phyloP scores from a whole-genome alignment of 2,113 vertebrate species.

The Herpetotheres cachinnans region DNA sequence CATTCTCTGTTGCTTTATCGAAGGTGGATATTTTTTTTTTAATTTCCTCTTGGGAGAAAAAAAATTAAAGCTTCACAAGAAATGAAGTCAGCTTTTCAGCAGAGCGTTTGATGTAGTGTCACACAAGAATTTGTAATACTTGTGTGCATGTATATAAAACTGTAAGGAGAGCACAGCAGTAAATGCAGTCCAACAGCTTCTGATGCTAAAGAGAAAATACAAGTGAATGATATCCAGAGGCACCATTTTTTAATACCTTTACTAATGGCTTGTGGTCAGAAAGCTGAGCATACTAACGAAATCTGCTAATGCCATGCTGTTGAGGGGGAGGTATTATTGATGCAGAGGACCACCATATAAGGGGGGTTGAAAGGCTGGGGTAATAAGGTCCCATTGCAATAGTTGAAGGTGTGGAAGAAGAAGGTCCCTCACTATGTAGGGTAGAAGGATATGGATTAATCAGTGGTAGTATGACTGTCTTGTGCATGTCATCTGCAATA shows the following conservation, averaged over 20 bases:
- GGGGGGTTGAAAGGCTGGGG: background rate
- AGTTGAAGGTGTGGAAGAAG: background rate
- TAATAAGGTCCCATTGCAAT: background rate
- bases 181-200: background rate
- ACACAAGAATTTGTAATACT: background rate
- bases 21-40: background rate
- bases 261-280: background rate
- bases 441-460: background rate
- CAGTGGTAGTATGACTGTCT: background rate
- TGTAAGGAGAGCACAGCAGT: background rate
- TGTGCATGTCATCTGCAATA: background rate
- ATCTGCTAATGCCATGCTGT: background rate
- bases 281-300: background rate
- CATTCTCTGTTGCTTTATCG: background rate
- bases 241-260: background rate
- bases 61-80: background rate
- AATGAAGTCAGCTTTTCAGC: background rate
- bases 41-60: background rate
- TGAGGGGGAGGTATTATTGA: background rate
- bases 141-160: background rate
- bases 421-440: background rate
- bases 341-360: background rate
- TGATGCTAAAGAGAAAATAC: background rate
- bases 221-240: background rate
- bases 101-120: background rate